These are phyloP conservation scores for Pristionchus mayeri DNA, from an alignment of 2,888 invertebrate species.

Conservation along the genomic window DNA sequence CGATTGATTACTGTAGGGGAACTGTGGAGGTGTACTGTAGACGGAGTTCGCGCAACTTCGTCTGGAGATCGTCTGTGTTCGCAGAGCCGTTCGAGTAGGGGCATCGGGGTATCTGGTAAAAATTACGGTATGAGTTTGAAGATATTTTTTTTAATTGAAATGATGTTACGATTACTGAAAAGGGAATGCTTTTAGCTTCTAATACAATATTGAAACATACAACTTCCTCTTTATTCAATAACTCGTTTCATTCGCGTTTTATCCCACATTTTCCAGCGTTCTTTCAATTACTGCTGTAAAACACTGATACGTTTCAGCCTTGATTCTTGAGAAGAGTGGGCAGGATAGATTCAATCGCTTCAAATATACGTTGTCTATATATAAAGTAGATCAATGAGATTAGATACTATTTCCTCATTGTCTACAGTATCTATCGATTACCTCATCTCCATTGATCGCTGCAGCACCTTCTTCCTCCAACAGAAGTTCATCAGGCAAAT, in stretches of 20 bases:
- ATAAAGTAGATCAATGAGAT: neutral
- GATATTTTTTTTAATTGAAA: neutral
- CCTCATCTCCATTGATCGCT: conserved; percentile 5
- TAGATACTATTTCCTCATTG: neutral
- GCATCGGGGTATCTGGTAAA: conserved; percentile 50
- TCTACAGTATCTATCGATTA: neutral
- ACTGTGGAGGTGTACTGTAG: conserved; percentile 57
- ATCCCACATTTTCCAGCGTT: neutral
- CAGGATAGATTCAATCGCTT: neutral
- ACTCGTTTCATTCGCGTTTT: neutral
- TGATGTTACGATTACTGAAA: no score
- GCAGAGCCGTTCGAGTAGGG: conserved; percentile 47
- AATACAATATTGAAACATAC: neutral
- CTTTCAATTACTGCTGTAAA: no score
- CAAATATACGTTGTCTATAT: neutral
- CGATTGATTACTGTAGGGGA: conserved; percentile 49
- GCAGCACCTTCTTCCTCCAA: conserved; percentile 36
- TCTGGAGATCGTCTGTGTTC: conserved; percentile 51
- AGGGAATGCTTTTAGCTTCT: neutral
- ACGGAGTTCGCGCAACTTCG: conserved; percentile 55
- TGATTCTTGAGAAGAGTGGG: neutral
- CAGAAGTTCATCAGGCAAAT: conserved; percentile 24
- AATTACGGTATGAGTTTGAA: neutral
- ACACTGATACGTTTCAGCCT: no score
- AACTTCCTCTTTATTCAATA: neutral